These are phyloP conservation scores for Chroicocephalus ridibundus DNA, from an alignment of 2,113 vertebrate genomes.

Conservation along the genomic window DNA sequence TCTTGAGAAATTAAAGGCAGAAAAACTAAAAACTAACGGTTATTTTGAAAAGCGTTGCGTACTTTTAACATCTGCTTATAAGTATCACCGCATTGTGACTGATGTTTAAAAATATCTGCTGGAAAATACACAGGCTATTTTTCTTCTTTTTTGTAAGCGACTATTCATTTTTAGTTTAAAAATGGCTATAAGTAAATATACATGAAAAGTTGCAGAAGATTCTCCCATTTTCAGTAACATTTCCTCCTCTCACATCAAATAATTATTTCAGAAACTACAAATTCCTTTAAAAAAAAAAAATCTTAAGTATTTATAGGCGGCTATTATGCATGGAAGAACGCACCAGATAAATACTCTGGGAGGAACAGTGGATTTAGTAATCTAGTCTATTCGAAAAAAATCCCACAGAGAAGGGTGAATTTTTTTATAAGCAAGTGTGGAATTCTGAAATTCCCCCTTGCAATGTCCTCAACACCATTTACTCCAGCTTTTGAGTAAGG, in stretches of 20 bases:
- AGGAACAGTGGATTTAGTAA: background rate
- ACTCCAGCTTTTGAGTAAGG: background rate
- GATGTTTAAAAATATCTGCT: background rate
- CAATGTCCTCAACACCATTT: background rate
- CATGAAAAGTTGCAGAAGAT: background rate
- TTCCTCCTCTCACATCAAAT: background rate
- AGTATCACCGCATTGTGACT: background rate
- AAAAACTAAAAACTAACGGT: background rate
- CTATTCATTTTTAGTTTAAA: background rate
- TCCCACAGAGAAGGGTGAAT: background rate
- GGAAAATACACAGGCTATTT: background rate
- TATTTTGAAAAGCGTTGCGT: background rate
- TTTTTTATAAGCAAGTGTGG: background rate
- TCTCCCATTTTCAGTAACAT: background rate
- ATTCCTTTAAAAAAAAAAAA: background rate
- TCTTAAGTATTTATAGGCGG: background rate
- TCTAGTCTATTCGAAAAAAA: background rate
- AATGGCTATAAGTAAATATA: background rate
- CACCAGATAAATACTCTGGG: background rate
- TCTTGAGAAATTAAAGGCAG: background rate
- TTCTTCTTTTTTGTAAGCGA: background rate
- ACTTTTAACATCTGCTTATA: background rate
- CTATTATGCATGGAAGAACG: background rate
- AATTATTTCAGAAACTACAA: background rate
- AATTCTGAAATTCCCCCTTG: background rate